A percentile compares a stretch with the other conserved stretches of the same genome.
These are phyloP conservation scores for Oreochromis spilurus DNA, from an alignment of 2,113 vertebrate species.

Conservation along the genomic window DNA sequence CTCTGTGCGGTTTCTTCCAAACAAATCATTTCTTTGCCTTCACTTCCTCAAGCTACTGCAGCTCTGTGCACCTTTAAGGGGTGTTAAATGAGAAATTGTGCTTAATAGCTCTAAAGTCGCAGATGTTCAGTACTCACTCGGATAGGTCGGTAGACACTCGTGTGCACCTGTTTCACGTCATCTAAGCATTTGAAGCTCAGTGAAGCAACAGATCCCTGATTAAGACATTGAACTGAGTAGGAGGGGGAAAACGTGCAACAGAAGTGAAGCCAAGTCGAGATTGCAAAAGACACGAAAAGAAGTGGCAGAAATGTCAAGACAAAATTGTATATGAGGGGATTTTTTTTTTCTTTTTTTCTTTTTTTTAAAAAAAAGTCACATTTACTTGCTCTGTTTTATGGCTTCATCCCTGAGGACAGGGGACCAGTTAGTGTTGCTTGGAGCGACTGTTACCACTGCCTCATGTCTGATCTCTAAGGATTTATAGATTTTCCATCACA, in stretches of 20 bases:
- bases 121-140: conserved; percentile 24
- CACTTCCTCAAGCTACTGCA: neutral
- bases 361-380: neutral
- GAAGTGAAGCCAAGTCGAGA: neutral
- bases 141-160: neutral
- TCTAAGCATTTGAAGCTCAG: neutral
- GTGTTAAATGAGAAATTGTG: neutral
- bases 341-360: neutral
- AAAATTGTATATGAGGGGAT: neutral
- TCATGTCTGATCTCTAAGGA: conserved; percentile 31
- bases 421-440: conserved; percentile 24
- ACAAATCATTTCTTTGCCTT: neutral
- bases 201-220: conserved; percentile 21
- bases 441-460: conserved; percentile 37
- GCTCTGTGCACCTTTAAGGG: neutral
- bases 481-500: conserved; percentile 62
- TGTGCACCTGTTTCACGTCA: conserved; percentile 4
- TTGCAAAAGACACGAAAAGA: neutral
- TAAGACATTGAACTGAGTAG: neutral
- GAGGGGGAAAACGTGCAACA: neutral
- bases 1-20: neutral
- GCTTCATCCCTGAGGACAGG: neutral
- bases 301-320: neutral
- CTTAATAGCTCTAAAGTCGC: conserved; percentile 15
- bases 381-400: conserved; percentile 4